Conservation (phyloP, 2,113 vertebrate genomes). For the Eulacestoma nigropectus region DNA sequence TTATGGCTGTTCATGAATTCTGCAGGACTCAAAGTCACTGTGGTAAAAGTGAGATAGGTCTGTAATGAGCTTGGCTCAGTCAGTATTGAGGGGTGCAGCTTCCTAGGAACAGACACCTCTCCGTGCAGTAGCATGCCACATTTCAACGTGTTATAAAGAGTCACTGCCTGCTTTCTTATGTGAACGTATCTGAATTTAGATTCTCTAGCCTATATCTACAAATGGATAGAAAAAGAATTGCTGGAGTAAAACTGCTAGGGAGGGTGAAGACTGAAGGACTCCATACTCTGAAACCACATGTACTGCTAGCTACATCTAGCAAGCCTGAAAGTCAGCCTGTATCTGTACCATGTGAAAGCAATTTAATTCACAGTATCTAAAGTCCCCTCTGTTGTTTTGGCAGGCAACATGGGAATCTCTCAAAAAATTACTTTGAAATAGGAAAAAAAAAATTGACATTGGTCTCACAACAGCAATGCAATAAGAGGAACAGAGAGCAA, state of each 20-base stretch:
- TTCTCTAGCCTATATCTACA: not conserved
- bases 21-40: not conserved
- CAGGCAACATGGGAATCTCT: not conserved
- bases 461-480: not conserved
- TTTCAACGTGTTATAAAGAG: constrained; percentile 7
- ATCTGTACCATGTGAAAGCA: not conserved
- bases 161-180: not conserved
- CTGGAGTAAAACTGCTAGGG: not conserved
- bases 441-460: not conserved
- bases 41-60: not conserved
- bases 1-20: not conserved
- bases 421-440: not conserved
- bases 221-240: not conserved
- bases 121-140: not conserved
- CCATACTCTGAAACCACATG: not conserved
- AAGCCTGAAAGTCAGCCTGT: not conserved
- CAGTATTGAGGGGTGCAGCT: not conserved
- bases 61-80: not conserved
- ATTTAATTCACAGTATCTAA: not conserved
- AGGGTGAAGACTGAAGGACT: not conserved
- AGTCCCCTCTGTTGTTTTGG: not conserved
- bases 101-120: constrained; percentile 14
- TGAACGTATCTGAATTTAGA: constrained; percentile 25
- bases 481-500: not conserved
- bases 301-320: not conserved